phyloP scores from a whole-genome alignment of 2,113 vertebrate species.

The Sterna hirundo region DNA sequence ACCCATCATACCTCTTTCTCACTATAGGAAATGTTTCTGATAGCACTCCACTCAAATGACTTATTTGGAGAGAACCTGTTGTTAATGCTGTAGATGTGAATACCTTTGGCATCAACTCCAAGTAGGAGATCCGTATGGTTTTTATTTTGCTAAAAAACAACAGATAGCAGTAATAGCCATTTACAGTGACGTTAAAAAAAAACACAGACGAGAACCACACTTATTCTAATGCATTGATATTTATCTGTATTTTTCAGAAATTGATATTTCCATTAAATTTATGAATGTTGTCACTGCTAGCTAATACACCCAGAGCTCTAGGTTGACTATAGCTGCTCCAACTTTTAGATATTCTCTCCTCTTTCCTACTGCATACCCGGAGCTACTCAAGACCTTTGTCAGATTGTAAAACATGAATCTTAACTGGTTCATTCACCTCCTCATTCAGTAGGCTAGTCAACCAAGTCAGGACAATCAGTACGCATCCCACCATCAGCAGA shows the following conservation, averaged over 20 bases:
- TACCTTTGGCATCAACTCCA: conserved; percentile 88
- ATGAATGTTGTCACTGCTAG: not conserved
- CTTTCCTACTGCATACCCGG: not conserved
- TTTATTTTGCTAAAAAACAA: conserved; percentile 84
- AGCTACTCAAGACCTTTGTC: not conserved
- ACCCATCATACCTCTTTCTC: conserved; percentile 84
- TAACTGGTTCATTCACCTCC: not conserved
- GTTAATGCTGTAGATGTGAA: conserved; percentile 89
- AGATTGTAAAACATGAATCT: not conserved
- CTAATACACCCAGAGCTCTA: not conserved
- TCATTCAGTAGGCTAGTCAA: not conserved
- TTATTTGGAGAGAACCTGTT: conserved; percentile 89
- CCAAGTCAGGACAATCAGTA: not conserved
- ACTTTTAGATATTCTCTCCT: not conserved
- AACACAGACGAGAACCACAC: not conserved
- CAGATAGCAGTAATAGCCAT: not conserved
- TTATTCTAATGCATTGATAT: not conserved
- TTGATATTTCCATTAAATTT: not conserved
- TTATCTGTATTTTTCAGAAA: not conserved
- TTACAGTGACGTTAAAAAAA: not conserved
- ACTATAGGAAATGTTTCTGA: conserved; percentile 89
- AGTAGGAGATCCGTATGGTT: conserved; percentile 86
- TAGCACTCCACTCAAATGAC: conserved; percentile 90
- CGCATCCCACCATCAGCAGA: not conserved
- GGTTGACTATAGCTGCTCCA: not conserved